Conservation (phyloP, 2,113 vertebrate species). For the Anarhynchus alexandrinus region DNA sequence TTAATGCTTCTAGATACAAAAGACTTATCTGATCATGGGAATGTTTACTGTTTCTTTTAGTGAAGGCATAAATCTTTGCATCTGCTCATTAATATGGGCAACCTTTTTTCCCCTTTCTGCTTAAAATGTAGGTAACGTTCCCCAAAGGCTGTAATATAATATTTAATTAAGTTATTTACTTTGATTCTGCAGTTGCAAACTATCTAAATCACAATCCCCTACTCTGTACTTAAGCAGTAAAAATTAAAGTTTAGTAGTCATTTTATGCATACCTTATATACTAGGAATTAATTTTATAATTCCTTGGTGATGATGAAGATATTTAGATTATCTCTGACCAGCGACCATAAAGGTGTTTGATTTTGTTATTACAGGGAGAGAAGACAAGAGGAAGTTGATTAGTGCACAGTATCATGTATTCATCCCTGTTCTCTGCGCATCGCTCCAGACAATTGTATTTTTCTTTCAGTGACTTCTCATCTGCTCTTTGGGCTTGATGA, state of each 20-base stretch:
- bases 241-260: neutral
- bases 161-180: slow-evolving; percentile 3
- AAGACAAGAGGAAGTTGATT: neutral
- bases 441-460: neutral
- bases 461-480: neutral
- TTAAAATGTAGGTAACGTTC: neutral
- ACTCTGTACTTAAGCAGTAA: neutral
- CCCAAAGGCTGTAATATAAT: neutral
- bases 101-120: neutral
- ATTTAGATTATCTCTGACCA: neutral
- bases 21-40: neutral
- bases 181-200: neutral
- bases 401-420: neutral
- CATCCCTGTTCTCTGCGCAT: neutral
- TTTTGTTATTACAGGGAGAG: neutral
- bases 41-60: neutral
- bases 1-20: slow-evolving; percentile 23
- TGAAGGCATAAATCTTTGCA: slow-evolving; percentile 13
- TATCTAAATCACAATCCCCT: neutral
- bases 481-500: neutral
- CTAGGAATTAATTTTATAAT: neutral
- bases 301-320: neutral
- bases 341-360: neutral
- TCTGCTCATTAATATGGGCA: neutral
- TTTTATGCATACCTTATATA: neutral